Percentiles rank a stretch among this genome's conserved stretches.
Conservation (phyloP, 2,797 vertebrate genomes). For the Potorous gilbertii region DNA sequence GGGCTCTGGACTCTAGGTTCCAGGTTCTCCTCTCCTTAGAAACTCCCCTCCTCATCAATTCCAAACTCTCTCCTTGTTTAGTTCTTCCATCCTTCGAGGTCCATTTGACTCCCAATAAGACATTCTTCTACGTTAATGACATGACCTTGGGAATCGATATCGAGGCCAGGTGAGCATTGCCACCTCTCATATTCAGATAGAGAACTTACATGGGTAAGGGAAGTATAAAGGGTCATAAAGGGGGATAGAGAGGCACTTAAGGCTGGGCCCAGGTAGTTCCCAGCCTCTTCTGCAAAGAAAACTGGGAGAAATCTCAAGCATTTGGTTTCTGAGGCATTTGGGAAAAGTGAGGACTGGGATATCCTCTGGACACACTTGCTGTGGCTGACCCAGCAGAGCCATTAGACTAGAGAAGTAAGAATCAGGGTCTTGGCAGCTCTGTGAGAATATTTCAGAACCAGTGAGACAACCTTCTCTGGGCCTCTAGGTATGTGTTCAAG, state of each 20-base stretch:
- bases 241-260: background rate
- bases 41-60: background rate
- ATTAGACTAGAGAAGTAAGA: background rate
- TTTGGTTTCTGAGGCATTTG: background rate
- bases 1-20: background rate
- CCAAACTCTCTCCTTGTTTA: slow-evolving; percentile 3
- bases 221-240: background rate
- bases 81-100: slow-evolving; percentile 72
- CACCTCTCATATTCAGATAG: background rate
- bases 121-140: slow-evolving; percentile 59
- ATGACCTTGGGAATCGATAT: slow-evolving; percentile 55
- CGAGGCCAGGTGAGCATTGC: slow-evolving; percentile 54
- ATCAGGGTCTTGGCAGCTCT: background rate
- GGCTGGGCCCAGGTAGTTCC: background rate
- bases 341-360: background rate
- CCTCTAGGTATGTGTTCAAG: slow-evolving; percentile 66
- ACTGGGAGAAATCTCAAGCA: background rate
- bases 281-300: background rate
- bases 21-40: background rate
- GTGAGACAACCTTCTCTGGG: background rate
- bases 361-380: background rate
- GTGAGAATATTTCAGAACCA: slow-evolving; percentile 10
- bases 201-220: background rate
- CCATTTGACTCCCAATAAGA: slow-evolving; percentile 60
- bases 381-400: background rate